These are phyloP conservation scores for Idaea biselata DNA, from an alignment of 2,888 invertebrate genomes.

Conservation along the genomic window DNA sequence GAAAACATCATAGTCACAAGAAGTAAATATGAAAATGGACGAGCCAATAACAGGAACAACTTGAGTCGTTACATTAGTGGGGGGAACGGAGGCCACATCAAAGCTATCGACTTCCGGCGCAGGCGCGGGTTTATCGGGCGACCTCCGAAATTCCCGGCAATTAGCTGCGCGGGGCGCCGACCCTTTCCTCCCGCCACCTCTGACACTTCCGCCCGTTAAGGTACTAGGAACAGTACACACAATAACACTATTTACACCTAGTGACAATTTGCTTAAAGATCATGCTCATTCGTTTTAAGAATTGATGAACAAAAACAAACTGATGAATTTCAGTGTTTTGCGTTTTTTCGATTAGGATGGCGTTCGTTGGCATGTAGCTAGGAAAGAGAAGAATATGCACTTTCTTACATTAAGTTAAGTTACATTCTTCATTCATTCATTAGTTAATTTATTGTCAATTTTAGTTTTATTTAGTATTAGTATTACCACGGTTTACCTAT, in stretches of 20 bases:
- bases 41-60: conserved; percentile 25
- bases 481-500: too few relatives aligned
- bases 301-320: background rate
- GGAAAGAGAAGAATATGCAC: too few relatives aligned
- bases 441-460: too few relatives aligned
- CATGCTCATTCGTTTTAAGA: background rate
- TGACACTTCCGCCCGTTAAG: conserved; percentile 39
- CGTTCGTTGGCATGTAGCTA: background rate
- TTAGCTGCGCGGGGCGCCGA: conserved; percentile 57
- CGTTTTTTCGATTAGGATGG: background rate
- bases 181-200: conserved; percentile 54
- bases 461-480: too few relatives aligned
- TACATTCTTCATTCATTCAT: too few relatives aligned
- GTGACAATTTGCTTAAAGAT: background rate
- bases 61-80: conserved; percentile 21
- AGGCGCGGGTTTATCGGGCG: conserved; percentile 71
- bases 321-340: background rate
- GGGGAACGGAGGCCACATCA: conserved; percentile 62
- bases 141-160: conserved; percentile 76
- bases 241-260: background rate
- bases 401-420: too few relatives aligned
- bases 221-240: conserved; percentile 3
- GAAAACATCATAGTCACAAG: conserved; percentile 1
- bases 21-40: conserved; percentile 18
- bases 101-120: conserved; percentile 76